Evolutionary conservation across 2,888 invertebrate species (phyloP).

Genomic region (Xestia sexstrigata): DNA sequence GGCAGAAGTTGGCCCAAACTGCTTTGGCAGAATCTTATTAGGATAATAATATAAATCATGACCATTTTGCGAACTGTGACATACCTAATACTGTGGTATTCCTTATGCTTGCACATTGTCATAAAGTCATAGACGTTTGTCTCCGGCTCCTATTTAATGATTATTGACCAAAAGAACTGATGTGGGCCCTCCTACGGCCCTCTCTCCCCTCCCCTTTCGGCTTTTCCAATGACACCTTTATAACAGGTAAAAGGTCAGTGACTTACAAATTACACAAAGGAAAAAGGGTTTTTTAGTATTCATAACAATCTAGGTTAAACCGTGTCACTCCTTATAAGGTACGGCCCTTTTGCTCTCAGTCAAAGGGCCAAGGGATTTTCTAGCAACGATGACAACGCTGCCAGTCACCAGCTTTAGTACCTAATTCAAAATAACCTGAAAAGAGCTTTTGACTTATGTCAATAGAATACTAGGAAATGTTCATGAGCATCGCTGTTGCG

Average conservation of each 20-base stretch:
- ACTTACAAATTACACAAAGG: slow-evolving; percentile 19
- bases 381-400: neutral
- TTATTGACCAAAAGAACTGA: neutral
- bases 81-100: too few species aligned
- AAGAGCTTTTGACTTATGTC: neutral
- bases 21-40: too few species aligned
- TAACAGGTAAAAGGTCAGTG: slow-evolving; percentile 25
- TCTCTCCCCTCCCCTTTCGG: neutral
- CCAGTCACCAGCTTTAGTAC: neutral
- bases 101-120: neutral
- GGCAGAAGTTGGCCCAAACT: too few species aligned
- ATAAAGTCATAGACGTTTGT: neutral
- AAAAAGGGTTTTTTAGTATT: neutral
- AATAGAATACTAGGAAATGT: neutral
- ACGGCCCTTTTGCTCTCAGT: slow-evolving; percentile 17
- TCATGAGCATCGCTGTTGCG: neutral
- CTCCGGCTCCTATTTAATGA: neutral
- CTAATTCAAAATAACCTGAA: neutral
- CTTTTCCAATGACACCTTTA: slow-evolving; percentile 3
- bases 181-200: neutral
- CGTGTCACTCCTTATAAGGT: slow-evolving; percentile 6
- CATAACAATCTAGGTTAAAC: neutral
- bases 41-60: too few species aligned
- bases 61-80: too few species aligned
- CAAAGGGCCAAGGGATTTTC: slow-evolving; percentile 21